Conservation (phyloP, 2,888 invertebrate species). For the Drosophila heteroneura region DNA sequence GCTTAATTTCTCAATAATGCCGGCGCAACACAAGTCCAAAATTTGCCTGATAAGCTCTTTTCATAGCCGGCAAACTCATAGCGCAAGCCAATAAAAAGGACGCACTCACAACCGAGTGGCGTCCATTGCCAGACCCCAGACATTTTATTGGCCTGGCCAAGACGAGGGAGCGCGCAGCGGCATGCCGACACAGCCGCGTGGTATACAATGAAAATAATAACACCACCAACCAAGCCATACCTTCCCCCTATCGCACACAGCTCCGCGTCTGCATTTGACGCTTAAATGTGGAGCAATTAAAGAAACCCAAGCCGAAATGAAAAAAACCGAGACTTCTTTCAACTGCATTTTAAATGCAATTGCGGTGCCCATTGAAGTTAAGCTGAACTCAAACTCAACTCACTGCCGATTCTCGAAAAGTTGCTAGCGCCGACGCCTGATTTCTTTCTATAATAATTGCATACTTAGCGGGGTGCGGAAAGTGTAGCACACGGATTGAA, state of each 20-base stretch:
- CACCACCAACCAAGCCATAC: conserved; percentile 3
- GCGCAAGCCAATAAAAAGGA: conserved; percentile 24
- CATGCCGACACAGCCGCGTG: conserved; percentile 17
- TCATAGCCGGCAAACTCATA: conserved; percentile 16
- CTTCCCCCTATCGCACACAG: neutral
- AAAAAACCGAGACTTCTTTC: conserved; percentile 35
- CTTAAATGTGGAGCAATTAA: conserved; percentile 69
- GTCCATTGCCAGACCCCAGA: conserved; percentile 40
- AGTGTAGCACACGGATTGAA: conserved; percentile 23
- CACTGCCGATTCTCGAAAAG: conserved; percentile 22
- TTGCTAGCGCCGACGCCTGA: conserved; percentile 48
- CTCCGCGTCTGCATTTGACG: conserved; percentile 57
- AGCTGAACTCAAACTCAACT: conserved; percentile 33
- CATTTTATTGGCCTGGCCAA: conserved; percentile 63
- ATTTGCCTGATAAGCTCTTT: conserved; percentile 72
- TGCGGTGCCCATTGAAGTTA: conserved; percentile 65
- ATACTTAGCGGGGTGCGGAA: conserved; percentile 58
- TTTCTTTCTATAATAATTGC: conserved; percentile 75
- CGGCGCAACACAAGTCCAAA: conserved; percentile 50
- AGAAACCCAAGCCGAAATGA: conserved; percentile 40
- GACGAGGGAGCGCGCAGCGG: conserved; percentile 20
- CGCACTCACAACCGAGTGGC: neutral
- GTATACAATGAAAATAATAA: conserved; percentile 66
- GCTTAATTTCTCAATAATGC: conserved; percentile 77
- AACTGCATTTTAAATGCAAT: conserved; percentile 74